A percentile compares a stretch with the other conserved stretches of the same genome.
These are phyloP conservation scores for Luehdorfia chinensis DNA, from an alignment of 1,140 invertebrate species.

Conservation along the genomic window DNA sequence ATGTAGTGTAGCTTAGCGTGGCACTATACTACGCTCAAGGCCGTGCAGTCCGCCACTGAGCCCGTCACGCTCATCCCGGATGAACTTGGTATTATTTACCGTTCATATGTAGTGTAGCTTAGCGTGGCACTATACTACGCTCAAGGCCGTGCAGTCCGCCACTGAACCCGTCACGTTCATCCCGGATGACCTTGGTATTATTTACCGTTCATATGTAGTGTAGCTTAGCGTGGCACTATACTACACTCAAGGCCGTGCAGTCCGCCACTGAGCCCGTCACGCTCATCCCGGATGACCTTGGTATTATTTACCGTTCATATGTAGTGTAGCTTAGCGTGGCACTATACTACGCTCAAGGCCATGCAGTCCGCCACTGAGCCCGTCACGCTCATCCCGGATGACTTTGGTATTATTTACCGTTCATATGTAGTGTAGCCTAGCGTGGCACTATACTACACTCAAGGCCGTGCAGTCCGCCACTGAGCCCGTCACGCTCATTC, in stretches of 20 bases:
- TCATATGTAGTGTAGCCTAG: no score
- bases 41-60: constrained; percentile 38
- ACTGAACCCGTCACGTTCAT: constrained; percentile 59
- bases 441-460: no score
- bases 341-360: no score
- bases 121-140: no score
- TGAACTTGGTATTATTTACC: constrained; percentile 34
- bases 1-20: no score
- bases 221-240: no score
- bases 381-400: constrained; percentile 55
- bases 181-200: constrained; percentile 40
- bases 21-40: no score
- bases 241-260: constrained; percentile 31
- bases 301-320: no score
- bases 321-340: no score
- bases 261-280: constrained; percentile 52
- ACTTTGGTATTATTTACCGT: no score
- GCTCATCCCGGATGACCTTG: constrained; percentile 52
- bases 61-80: constrained; percentile 58
- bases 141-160: constrained; percentile 34
- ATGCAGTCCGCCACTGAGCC: constrained; percentile 39
- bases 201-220: no score
- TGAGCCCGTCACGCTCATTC: constrained; percentile 58
- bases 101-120: no score
- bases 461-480: constrained; percentile 33